Base-by-base conservation (phyloP, 2,888 invertebrate species). In the Eueremaeus valkanovi region DNA sequence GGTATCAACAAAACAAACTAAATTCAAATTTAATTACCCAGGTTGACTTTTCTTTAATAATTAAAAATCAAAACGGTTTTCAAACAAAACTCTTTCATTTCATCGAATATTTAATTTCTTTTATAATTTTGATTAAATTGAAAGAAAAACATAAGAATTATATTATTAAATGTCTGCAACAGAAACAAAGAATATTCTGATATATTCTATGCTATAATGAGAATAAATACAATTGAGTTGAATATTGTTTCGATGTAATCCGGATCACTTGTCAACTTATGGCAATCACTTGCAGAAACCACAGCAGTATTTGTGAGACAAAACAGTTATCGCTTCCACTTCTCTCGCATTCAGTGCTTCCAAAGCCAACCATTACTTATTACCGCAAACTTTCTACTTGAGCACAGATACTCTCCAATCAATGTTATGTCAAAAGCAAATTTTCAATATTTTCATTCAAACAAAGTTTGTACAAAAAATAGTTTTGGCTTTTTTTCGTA, bases 261-360 rank as follows among this genome's bases (percentile, higher is more conserved):
- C n/a, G 33, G 16, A 16, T 66, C 27, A 29, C 36, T 70, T 45
- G 45, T 70, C 45, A 70, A 70, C 45, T n/a, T 18, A 36, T 42
- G 24, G 70, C 42, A 42, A 70, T 70, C 70, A 70, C 8, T 36
- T 70, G 70, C 70, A 70, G 70, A 70, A 36, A 70, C 36, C 66
- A 18, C 18, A 27, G 45, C 27, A 66, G 36, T 36, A 2, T 61
- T 61, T 66, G 0, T 29, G 58, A 58, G 29, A 58, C 36, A 66
- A 31, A 33, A 36, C 33, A 36, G 36, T 36, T n/a, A n/a, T n/a
- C n/a, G n/a, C n/a, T n/a, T n/a, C n/a, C n/a, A n/a, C n/a, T n/a
- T 24, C 33, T 66, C 33, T 66, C 63, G 33, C 63, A n/a, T 29
- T 29, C 58, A 58, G 29, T 18, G 16, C 0, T 36, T 66, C n/a